Base-by-base conservation (phyloP, 1,140 invertebrate species). In the Littorina saxatilis region DNA sequence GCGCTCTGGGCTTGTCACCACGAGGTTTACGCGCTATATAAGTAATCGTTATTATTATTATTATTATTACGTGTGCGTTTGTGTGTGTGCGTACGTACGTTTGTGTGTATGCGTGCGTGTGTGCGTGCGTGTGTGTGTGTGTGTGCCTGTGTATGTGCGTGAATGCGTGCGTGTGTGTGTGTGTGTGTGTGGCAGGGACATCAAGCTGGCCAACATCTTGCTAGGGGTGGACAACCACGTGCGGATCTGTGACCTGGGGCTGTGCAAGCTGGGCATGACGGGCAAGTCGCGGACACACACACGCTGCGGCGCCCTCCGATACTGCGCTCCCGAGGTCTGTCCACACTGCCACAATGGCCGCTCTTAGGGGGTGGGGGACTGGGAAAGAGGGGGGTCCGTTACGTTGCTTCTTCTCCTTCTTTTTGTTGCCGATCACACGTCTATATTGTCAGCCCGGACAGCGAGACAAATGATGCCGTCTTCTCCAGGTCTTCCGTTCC, bases 131-230 rank as follows among this genome's bases (percentile, higher is more conserved):
- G 27, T 63, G 27, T 63, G 27, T 63, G 5, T 63, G 27, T 63
- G 27, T 63, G 27, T 63, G 27, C 32, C 5, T 63, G 29, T 63
- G 27, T 27, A 15, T 32, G 29, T 27, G 29, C 5, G 29, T 63
- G 29, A 32, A 15, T 63, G 55, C 55, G 15, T 23, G 15, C 17
- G 29, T 23, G 20, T 23, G 58, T 61, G 20, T 35, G 29, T n/a
- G n/a, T 9, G 7, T 68, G 63, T 68, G 35, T 39, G 35, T 68
- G 5, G 13, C n/a, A 73, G 70, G 39, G 70, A 73, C 40, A 73
- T 73, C 70, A 73, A 73, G 27, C 70, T 73, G 70, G 43, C 70
- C 20, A 73, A 73, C 70, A 52, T 73, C n/a, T 52, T 73, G 13
- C 70, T 73, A 17, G 70, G 70, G 43, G 27, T 52, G 27, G 70